These are phyloP conservation scores for Urocitellus parryii DNA, from an alignment of 2,113 vertebrate genomes.

Conservation along the genomic window DNA sequence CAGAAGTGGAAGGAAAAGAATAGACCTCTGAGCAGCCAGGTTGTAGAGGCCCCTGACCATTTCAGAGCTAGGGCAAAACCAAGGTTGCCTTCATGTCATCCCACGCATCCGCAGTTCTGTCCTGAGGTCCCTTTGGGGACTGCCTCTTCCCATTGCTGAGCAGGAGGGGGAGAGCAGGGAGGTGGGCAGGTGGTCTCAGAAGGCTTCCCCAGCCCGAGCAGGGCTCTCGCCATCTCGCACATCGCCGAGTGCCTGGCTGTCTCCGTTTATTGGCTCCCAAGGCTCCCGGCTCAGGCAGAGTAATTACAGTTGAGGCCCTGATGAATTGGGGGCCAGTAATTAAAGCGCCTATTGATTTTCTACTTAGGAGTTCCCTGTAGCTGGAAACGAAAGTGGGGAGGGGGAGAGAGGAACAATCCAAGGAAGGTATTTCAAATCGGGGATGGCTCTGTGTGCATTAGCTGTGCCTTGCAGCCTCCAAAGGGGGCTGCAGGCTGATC, in stretches of 20 bases:
- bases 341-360: conserved; percentile 85
- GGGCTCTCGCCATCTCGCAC: background rate
- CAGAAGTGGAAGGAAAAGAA: background rate
- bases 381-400: conserved; percentile 71
- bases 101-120: background rate
- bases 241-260: background rate
- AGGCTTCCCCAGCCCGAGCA: background rate
- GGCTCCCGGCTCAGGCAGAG: conserved; percentile 65
- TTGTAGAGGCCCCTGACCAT: background rate
- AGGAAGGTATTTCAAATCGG: conserved; percentile 59
- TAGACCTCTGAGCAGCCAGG: background rate
- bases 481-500: background rate
- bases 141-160: background rate
- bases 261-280: conserved; percentile 57
- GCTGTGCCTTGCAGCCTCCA: background rate
- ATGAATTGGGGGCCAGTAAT: conserved; percentile 85
- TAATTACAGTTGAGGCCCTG: conserved; percentile 84
- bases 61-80: background rate
- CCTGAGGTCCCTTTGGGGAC: background rate
- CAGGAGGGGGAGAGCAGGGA: background rate
- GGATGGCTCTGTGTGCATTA: conserved; percentile 26
- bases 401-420: conserved; percentile 42
- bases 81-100: background rate
- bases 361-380: conserved; percentile 83
- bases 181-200: background rate